These are phyloP conservation scores for Chrysomela aeneicollis DNA, from an alignment of 2,888 invertebrate species.

Conservation along the genomic window DNA sequence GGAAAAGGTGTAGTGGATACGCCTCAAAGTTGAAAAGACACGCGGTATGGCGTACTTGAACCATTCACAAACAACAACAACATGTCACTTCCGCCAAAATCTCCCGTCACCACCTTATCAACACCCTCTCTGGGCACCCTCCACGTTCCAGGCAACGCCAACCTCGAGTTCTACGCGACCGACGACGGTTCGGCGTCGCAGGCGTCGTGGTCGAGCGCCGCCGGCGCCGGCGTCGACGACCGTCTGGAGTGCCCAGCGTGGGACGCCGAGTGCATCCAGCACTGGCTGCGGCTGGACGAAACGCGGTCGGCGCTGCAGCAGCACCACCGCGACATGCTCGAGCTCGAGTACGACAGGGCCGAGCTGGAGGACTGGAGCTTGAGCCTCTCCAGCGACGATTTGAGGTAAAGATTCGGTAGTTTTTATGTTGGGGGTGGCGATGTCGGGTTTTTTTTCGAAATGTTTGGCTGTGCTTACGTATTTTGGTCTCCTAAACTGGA, in stretches of 20 bases:
- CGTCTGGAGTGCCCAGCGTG: conserved; percentile 68
- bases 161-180: conserved; percentile 52
- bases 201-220: conserved; percentile 68
- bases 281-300: conserved; percentile 78
- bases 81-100: conserved; percentile 12
- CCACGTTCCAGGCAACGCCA: conserved; percentile 50
- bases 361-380: conserved; percentile 84
- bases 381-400: conserved; percentile 75
- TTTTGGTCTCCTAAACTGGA: too few species aligned
- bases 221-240: conserved; percentile 66
- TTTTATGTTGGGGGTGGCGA: background rate
- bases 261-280: conserved; percentile 78
- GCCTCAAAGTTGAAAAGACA: too few species aligned
- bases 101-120: background rate
- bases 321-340: conserved; percentile 73
- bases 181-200: conserved; percentile 53
- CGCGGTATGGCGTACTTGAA: too few species aligned
- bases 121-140: background rate
- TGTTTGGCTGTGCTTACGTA: too few species aligned
- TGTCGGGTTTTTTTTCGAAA: too few species aligned
- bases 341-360: conserved; percentile 77
- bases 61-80: too few species aligned
- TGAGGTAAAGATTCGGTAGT: conserved; percentile 46
- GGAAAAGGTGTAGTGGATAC: too few species aligned
- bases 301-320: conserved; percentile 74